Conservation (phyloP, 2,113 vertebrate genomes). For the Ictalurus punctatus region DNA sequence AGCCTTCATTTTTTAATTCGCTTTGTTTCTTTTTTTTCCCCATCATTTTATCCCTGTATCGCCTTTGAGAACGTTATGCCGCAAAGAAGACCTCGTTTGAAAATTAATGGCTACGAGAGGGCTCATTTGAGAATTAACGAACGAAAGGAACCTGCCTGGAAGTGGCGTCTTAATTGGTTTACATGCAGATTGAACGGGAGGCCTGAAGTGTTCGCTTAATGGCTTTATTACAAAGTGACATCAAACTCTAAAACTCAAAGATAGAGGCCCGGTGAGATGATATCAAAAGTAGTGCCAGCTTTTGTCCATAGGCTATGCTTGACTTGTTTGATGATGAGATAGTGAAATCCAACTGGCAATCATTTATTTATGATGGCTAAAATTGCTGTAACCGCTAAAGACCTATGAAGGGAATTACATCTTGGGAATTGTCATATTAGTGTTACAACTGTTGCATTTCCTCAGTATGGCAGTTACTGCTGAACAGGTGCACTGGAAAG, state of each 20-base stretch:
- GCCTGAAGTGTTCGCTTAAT: constrained; percentile 37
- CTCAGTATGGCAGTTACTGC: constrained; percentile 10
- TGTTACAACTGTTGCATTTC: neutral
- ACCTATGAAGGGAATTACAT: constrained; percentile 18
- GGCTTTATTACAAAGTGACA: constrained; percentile 49
- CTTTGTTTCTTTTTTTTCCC: neutral
- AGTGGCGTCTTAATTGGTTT: constrained; percentile 45
- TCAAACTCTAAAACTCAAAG: constrained; percentile 18
- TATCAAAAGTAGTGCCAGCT: constrained; percentile 11
- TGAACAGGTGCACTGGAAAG: constrained; percentile 30
- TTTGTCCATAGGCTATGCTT: constrained; percentile 32
- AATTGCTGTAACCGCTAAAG: constrained; percentile 13
- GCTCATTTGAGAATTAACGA: constrained; percentile 27
- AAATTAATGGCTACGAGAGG: constrained; percentile 17
- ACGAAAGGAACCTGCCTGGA: constrained; percentile 32
- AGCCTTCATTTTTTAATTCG: constrained; percentile 9
- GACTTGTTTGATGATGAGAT: constrained; percentile 26
- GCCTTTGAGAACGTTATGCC: constrained; percentile 15
- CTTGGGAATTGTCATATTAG: neutral
- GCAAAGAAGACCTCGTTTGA: constrained; percentile 14
- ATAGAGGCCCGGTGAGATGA: constrained; percentile 20
- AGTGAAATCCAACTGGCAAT: constrained; percentile 13
- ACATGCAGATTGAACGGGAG: constrained; percentile 40
- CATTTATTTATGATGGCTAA: constrained; percentile 32
- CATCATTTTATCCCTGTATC: neutral